Conservation (phyloP, 1,140 invertebrate genomes). For the Drosophila arizonae region DNA sequence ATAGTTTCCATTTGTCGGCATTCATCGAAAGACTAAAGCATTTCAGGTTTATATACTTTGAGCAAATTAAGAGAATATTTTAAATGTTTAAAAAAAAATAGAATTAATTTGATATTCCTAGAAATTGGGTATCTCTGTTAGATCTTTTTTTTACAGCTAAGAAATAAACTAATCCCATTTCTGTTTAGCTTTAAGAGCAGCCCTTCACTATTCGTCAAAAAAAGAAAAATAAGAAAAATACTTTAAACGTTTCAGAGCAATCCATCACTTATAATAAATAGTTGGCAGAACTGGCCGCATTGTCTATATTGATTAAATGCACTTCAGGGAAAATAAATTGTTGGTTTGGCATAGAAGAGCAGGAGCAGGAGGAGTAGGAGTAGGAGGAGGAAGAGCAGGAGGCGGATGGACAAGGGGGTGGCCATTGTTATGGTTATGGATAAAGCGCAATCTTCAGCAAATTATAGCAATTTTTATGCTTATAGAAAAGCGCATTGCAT, state of each 20-base stretch:
- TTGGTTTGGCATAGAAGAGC: slow-evolving; percentile 26
- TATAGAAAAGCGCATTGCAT: slow-evolving; percentile 74
- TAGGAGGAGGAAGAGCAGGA: slow-evolving; percentile 7
- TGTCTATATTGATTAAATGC: slow-evolving; percentile 73
- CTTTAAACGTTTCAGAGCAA: slow-evolving; percentile 50
- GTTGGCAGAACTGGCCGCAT: slow-evolving; percentile 26
- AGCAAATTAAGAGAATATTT: background rate
- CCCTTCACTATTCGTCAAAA: slow-evolving; percentile 31
- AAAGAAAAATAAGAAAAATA: slow-evolving; percentile 3
- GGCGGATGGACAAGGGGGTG: slow-evolving; percentile 5
- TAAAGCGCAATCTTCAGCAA: slow-evolving; percentile 80
- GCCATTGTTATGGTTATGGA: slow-evolving; percentile 67
- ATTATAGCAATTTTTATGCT: slow-evolving; percentile 82
- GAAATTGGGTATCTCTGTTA: background rate
- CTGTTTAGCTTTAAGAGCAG: background rate
- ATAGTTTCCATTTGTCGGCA: slow-evolving; percentile 64
- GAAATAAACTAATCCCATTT: background rate
- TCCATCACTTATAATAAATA: slow-evolving; percentile 74
- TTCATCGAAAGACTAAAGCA: slow-evolving; percentile 17
- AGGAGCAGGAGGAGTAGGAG: slow-evolving; percentile 32
- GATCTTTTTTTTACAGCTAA: background rate
- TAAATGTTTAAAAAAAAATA: too few relatives aligned
- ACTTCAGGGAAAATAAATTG: slow-evolving; percentile 49
- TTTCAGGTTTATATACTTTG: background rate
- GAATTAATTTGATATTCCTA: too few relatives aligned